Evolutionary conservation across 2,113 vertebrate genomes (phyloP).

Genomic region (Sceloporus tristichus): DNA sequence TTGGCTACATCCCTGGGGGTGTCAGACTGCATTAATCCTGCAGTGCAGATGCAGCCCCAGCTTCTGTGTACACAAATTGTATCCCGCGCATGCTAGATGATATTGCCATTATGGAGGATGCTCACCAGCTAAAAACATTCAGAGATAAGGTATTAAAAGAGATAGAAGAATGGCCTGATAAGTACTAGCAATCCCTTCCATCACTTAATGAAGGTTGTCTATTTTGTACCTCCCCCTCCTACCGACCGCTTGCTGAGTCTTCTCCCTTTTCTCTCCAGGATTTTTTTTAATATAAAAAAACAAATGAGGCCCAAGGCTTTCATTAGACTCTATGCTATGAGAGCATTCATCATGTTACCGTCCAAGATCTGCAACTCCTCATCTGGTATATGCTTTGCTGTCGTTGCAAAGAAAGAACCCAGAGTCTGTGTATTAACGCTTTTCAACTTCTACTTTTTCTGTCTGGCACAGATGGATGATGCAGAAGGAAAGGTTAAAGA

Average conservation of each 20-base stretch:
- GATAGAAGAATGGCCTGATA: rapidly evolving
- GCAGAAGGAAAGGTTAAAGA: slow-evolving; percentile 71
- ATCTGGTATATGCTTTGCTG: slow-evolving; percentile 61
- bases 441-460: slow-evolving; percentile 64
- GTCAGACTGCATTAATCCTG: too few species aligned
- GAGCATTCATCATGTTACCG: slow-evolving; percentile 49
- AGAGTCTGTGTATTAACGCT: slow-evolving; percentile 51
- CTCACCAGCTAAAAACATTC: not conserved
- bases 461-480: slow-evolving; percentile 58
- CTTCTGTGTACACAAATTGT: not conserved
- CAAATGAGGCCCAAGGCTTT: slow-evolving; percentile 46
- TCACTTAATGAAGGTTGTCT: not conserved
- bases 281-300: slow-evolving; percentile 25
- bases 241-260: not conserved
- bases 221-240: not conserved
- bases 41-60: too few species aligned
- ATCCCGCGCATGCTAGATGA: not conserved
- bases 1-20: too few species aligned
- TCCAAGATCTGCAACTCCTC: slow-evolving; percentile 63
- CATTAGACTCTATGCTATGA: slow-evolving; percentile 27
- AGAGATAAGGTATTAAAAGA: not conserved
- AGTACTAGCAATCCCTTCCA: not conserved
- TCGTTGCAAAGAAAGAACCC: slow-evolving; percentile 65
- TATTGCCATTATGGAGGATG: not conserved
- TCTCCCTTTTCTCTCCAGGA: too few species aligned